Evolutionary conservation across 2,797 vertebrate species (phyloP), one percentile per base, ranked within the genome.

Genomic region (Danio albolineatus): DNA sequence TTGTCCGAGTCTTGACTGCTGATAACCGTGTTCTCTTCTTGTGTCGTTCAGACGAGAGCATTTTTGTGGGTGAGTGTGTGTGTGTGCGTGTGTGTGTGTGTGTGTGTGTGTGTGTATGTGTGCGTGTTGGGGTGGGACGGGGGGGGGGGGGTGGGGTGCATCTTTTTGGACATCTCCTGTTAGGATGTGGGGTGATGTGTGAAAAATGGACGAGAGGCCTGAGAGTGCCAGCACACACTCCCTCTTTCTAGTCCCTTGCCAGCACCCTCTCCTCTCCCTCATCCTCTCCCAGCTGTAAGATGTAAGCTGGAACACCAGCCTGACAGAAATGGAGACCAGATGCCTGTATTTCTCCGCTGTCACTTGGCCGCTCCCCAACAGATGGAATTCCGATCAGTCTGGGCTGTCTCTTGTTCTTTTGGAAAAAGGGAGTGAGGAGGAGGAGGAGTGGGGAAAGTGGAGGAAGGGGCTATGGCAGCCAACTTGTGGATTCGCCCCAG

Each of bases 381-480:
- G 95, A 98, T 98, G 97, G 96, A 96, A 98, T 97, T 96, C 95
- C 95, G 95, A 98, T 99, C 95, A 96, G 90, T 91, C 85, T 94
- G 93, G 87, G 82, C 85, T 51, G 73, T 78, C 79, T 76, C 81
- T 60, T 87, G 82, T 79, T 71, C 72, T 69, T 66, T 66, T 78
- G 51, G 80, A 79, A 69, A 80, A 85, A 79, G 78, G 84, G 76
- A 86, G 39, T 17, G 41, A 61, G 49, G 82, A 82, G 85, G 87
- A 83, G 72, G 49, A 73, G 54, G 43, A 71, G 62, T 62, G 39
- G 10, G 93, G 93, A 94, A 94, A 94, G 92, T 90, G 92, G 91
- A 95, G 94, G 94, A 95, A 95, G 93, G 93, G 92, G 93, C 93
- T 86, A 84, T 93, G 92, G 92, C 92, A 95, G 96, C 94, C 96